These are phyloP conservation scores for Albula goreensis DNA, from an alignment of 2,113 vertebrate species.

Conservation along the genomic window DNA sequence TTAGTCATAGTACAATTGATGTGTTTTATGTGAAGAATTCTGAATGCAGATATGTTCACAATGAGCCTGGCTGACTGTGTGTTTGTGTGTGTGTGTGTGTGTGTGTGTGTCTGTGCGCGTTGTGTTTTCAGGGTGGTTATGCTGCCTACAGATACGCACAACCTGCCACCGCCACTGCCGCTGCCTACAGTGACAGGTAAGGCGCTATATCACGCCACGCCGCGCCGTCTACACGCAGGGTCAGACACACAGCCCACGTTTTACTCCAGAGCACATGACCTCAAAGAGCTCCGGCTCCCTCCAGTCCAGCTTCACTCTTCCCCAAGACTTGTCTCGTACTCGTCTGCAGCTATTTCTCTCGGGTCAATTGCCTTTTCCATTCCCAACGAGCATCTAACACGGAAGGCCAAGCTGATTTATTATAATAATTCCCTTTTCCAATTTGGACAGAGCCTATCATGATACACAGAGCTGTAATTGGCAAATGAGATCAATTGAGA, in stretches of 20 bases:
- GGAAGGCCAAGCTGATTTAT: slow-evolving; percentile 51
- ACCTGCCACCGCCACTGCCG: slow-evolving; percentile 90
- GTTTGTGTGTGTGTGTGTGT: slow-evolving; percentile 34
- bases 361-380: slow-evolving; percentile 43
- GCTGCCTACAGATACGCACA: slow-evolving; percentile 95
- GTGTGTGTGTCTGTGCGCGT: slow-evolving; percentile 36
- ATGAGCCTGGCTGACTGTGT: slow-evolving; percentile 13
- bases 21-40: too few species aligned
- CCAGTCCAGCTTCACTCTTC: slow-evolving; percentile 5
- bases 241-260: slow-evolving; percentile 28
- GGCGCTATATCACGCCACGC: slow-evolving; percentile 43
- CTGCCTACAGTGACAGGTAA: slow-evolving; percentile 99
- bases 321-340: slow-evolving; percentile 21
- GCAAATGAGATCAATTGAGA: slow-evolving; percentile 59
- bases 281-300: slow-evolving; percentile 2
- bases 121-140: slow-evolving; percentile 88
- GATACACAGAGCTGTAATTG: slow-evolving; percentile 48
- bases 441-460: slow-evolving; percentile 36
- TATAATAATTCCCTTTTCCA: slow-evolving; percentile 50
- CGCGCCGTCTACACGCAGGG: slow-evolving; percentile 17
- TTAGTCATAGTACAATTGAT: too few species aligned
- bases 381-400: slow-evolving; percentile 36
- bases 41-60: too few species aligned
- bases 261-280: slow-evolving; percentile 28
- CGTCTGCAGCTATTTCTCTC: slow-evolving; percentile 33